These are phyloP conservation scores for Lophotis ruficrista DNA, from an alignment of 2,113 vertebrate species.

Conservation along the genomic window DNA sequence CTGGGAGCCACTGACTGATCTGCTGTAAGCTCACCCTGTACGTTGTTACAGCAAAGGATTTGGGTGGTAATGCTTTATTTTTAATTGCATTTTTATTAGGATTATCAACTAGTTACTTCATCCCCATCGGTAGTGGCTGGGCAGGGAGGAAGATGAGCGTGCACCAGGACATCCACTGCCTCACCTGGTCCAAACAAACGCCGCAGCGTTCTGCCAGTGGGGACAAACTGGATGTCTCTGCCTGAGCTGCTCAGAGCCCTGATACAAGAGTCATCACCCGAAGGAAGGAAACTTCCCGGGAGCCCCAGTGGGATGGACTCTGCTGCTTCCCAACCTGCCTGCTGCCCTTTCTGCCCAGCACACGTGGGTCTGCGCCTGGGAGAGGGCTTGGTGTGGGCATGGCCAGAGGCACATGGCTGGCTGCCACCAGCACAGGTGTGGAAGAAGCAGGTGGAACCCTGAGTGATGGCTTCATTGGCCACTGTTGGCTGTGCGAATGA, in stretches of 20 bases:
- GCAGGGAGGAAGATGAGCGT: neutral
- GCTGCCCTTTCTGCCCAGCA: neutral
- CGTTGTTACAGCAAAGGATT: neutral
- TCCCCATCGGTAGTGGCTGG: neutral
- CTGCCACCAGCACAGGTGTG: rapidly evolving
- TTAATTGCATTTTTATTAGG: conserved; percentile 25
- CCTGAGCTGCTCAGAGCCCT: neutral
- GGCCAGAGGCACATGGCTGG: neutral
- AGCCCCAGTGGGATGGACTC: neutral
- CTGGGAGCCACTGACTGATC: neutral
- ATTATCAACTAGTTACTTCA: neutral
- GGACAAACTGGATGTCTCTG: neutral
- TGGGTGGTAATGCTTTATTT: neutral
- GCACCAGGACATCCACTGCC: neutral
- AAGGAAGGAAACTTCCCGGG: neutral
- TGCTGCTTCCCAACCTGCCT: neutral
- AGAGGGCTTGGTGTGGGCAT: neutral
- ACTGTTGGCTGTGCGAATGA: neutral
- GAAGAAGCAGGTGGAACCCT: neutral
- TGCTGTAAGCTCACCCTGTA: neutral
- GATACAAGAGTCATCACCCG: neutral
- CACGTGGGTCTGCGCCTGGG: rapidly evolving
- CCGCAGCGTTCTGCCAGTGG: rapidly evolving
- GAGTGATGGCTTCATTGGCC: neutral
- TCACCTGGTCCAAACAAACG: neutral